phyloP scores from a whole-genome alignment of 2,797 vertebrate genomes.

The Muraenolepis orangiensis region DNA sequence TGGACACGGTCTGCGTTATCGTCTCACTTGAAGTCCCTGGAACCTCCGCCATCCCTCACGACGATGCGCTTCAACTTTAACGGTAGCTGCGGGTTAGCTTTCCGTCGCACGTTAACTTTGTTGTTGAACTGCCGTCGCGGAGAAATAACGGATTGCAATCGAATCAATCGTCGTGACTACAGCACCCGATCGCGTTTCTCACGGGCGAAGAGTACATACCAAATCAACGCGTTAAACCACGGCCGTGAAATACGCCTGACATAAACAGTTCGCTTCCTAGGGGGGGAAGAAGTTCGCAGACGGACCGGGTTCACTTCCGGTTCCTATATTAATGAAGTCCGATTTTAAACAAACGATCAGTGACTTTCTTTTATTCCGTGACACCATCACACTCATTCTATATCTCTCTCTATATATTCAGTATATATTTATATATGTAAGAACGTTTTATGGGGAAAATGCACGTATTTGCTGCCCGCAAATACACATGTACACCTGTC shows the following conservation, averaged over 20 bases:
- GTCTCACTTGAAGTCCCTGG: slow-evolving; percentile 78
- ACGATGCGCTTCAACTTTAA: slow-evolving; percentile 51
- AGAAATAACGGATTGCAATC: background rate
- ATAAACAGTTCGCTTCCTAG: background rate
- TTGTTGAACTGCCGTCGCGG: background rate
- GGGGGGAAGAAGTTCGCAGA: slow-evolving; percentile 54
- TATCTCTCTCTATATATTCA: background rate
- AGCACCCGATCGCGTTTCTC: background rate
- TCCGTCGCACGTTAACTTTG: background rate
- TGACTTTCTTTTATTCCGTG: too few relatives aligned
- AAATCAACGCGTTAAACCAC: slow-evolving; percentile 6
- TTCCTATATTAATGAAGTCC: slow-evolving; percentile 13
- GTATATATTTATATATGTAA: background rate
- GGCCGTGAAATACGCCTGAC: background rate
- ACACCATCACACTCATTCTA: background rate
- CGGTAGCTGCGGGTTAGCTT: slow-evolving; percentile 38
- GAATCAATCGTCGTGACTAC: background rate
- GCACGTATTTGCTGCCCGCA: background rate
- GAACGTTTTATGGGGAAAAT: background rate
- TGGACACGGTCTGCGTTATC: slow-evolving; percentile 78
- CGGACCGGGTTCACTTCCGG: slow-evolving; percentile 55
- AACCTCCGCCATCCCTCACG: slow-evolving; percentile 76
- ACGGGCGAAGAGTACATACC: background rate
- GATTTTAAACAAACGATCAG: slow-evolving; percentile 7
- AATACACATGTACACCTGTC: background rate